Evolutionary conservation across 35 echinoderm and acorn worm species (phyloP).

Genomic region (Lytechinus variegatus): DNA sequence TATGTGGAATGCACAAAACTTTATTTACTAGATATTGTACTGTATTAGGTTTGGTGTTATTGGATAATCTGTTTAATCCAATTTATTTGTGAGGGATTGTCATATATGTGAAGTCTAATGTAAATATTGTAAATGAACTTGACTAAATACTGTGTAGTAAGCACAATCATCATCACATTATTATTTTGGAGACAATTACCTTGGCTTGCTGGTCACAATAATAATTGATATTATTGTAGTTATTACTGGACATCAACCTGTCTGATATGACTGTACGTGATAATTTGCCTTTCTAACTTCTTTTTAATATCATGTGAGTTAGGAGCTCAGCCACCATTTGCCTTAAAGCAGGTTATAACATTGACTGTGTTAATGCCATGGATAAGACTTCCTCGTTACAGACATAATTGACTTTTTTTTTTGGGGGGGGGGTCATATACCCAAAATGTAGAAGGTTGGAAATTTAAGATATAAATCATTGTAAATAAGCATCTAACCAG

Average conservation of each 20-base stretch:
- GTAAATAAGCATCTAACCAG: neutral
- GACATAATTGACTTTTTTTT: too few relatives aligned
- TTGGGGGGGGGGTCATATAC: too few relatives aligned
- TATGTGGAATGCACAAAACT: neutral
- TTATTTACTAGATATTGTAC: neutral
- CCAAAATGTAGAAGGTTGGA: neutral
- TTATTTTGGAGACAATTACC: neutral
- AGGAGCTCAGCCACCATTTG: too few relatives aligned
- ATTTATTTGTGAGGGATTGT: neutral
- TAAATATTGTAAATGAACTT: neutral
- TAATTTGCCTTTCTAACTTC: too few relatives aligned
- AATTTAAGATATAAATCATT: neutral
- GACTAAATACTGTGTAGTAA: neutral
- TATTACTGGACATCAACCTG: too few relatives aligned
- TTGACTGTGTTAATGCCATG: too few relatives aligned
- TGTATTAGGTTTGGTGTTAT: neutral
- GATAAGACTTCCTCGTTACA: too few relatives aligned
- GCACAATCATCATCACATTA: neutral
- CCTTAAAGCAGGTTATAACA: too few relatives aligned
- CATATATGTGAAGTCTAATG: neutral
- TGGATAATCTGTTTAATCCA: neutral
- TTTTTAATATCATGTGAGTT: too few relatives aligned
- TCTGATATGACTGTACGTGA: too few relatives aligned
- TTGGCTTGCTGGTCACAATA: too few relatives aligned
- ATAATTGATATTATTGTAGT: too few relatives aligned